Evolutionary conservation across 2,113 vertebrate genomes (phyloP), one percentile per base, ranked within the genome.

Genomic region (Parotia lawesii): DNA sequence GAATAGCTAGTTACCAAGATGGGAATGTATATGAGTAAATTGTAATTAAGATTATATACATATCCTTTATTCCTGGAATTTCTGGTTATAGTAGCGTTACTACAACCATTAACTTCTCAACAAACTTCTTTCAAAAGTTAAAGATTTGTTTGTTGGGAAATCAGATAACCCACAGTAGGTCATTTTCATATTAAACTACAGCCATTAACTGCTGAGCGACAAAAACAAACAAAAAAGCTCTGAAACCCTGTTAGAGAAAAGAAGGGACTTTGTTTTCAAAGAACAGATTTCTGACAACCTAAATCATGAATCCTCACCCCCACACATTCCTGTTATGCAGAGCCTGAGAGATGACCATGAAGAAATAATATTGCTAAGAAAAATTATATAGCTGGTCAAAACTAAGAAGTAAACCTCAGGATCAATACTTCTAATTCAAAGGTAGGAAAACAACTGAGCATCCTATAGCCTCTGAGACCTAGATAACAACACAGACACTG

Each of bases 111-210:
- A 84, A 50, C 65, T 81, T 86, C 50, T 76, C 57, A 75, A 25
- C 28, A 65, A 80, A 90, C 83, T 95, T 92, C 31, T 79, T 70
- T 48, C 54, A 67, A 51, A 96, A 75, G 57, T 92, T 88, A 72
- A 69, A 70, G 48, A 60, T 58, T 18, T 90, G 18, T 17, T 80
- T 48, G 21, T 27, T 78, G 33, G 9, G 16, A 75, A 87, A 85
- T 65, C 67, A 86, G 69, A 67, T 48, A 87, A 81, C 6, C 21
- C 24, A 33, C 8, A 48, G 10, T 9, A 76, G 25, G 38, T 73
- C 0, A 64, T 78, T 51, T 65, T 50, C 51, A 85, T 76, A 20
- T 83, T 81, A 76, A 85, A 76, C 25, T 28, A 42, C 31, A 74
- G 51, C 12, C 12, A 24, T 76, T 56, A 76, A 13, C 19, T 73